Evolutionary conservation across 1,140 invertebrate genomes (phyloP).

Genomic region (Meteorus sp.): DNA sequence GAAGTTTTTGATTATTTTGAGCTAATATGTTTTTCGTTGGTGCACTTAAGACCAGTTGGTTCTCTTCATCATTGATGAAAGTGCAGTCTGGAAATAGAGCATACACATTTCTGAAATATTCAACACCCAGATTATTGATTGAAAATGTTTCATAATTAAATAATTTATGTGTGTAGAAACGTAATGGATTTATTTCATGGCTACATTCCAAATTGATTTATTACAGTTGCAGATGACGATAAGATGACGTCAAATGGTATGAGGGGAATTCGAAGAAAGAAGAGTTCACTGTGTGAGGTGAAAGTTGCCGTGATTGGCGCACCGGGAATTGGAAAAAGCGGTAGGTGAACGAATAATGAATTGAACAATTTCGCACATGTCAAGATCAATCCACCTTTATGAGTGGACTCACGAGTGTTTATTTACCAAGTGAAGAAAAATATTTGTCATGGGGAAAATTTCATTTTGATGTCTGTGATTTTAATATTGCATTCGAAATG

Average conservation of each 20-base stretch:
- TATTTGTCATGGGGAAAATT: no score
- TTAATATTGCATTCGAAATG: no score
- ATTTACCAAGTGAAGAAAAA: no score
- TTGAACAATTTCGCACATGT: no score
- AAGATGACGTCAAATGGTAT: constrained; percentile 64
- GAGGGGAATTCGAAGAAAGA: constrained; percentile 80
- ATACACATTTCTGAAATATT: not conserved
- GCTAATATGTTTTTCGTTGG: not conserved
- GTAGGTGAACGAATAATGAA: constrained; percentile 62
- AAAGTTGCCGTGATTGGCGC: constrained; percentile 86
- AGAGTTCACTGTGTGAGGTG: constrained; percentile 84
- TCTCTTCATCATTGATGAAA: not conserved
- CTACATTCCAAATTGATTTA: not conserved
- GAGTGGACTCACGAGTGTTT: no score
- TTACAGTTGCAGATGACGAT: constrained; percentile 37
- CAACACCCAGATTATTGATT: not conserved
- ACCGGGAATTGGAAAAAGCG: constrained; percentile 85
- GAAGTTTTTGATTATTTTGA: constrained; percentile 17
- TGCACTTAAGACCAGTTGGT: constrained; percentile 22
- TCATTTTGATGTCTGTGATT: no score
- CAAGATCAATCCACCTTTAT: no score
- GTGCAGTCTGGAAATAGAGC: not conserved
- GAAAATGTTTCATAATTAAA: constrained; percentile 19
- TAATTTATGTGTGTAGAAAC: no score
- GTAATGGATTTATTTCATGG: constrained; percentile 8